Conservation (phyloP, 1,140 invertebrate genomes). For the Panagrolaimus sp. region DNA sequence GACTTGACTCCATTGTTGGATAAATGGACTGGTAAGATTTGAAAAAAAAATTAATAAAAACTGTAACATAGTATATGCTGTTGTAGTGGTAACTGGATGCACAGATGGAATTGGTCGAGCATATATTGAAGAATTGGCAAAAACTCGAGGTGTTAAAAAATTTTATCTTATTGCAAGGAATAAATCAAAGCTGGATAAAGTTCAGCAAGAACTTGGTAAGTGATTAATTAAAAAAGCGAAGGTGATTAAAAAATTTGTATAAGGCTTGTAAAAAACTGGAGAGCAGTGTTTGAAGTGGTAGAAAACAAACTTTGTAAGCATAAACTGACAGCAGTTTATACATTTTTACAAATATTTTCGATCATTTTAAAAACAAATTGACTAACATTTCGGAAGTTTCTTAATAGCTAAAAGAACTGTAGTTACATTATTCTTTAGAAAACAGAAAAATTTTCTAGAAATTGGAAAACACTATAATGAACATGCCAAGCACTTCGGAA, state of each 20-base stretch:
- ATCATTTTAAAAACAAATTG: too few species aligned
- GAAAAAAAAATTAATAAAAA: background rate
- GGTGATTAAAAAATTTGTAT: too few species aligned
- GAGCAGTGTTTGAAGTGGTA: too few species aligned
- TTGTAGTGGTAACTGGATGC: slow-evolving; percentile 77
- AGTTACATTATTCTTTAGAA: too few species aligned
- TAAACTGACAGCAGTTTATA: too few species aligned
- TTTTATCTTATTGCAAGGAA: slow-evolving; percentile 75
- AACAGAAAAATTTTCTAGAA: too few species aligned
- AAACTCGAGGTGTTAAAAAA: slow-evolving; percentile 52
- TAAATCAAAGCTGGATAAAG: slow-evolving; percentile 72
- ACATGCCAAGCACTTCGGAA: too few species aligned
- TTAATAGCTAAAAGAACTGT: too few species aligned
- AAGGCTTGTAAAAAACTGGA: too few species aligned
- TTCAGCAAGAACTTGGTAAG: slow-evolving; percentile 75
- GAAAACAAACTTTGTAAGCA: background rate
- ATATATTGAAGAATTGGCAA: slow-evolving; percentile 70
- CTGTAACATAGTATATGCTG: slow-evolving; percentile 30
- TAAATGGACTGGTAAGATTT: slow-evolving; percentile 45
- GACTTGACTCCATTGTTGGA: slow-evolving; percentile 40
- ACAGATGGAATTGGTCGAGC: slow-evolving; percentile 89
- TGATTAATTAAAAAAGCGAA: background rate
- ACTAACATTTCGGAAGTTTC: too few species aligned
- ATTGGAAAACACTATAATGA: too few species aligned
- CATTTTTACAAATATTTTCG: too few species aligned